Percentiles rank a stretch among this genome's conserved stretches.
Evolutionary conservation across 2,888 invertebrate genomes (phyloP).

Genomic region (Cephus runcator): DNA sequence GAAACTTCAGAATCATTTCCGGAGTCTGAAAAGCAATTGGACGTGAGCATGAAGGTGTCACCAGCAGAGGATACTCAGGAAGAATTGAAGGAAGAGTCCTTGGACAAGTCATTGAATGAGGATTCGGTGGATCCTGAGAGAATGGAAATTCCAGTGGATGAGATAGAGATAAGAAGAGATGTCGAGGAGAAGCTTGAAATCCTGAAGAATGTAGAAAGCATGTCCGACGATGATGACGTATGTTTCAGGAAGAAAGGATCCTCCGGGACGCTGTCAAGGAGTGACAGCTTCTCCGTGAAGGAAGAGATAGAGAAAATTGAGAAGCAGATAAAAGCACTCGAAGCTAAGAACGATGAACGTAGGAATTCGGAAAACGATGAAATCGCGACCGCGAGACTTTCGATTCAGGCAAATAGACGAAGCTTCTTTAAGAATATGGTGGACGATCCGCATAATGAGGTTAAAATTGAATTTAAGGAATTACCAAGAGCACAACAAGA

Average conservation of each 20-base stretch:
- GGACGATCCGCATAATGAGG: conserved; percentile 31
- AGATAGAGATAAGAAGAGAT: conserved; percentile 67
- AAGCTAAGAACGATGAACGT: conserved; percentile 36
- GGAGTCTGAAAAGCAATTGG: not conserved
- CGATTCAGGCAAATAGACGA: conserved; percentile 48
- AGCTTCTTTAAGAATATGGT: conserved; percentile 53
- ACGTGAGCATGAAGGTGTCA: not conserved
- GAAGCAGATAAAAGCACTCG: conserved; percentile 53
- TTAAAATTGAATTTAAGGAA: conserved; percentile 51
- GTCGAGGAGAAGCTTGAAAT: conserved; percentile 63
- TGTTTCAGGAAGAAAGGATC: conserved; percentile 34
- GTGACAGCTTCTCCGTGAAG: conserved; percentile 55
- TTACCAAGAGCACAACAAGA: conserved; percentile 53
- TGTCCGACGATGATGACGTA: conserved; percentile 34
- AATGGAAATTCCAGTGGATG: conserved; percentile 56
- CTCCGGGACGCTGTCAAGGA: conserved; percentile 38
- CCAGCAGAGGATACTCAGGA: conserved; percentile 54
- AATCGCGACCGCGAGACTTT: conserved; percentile 32
- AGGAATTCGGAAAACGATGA: conserved; percentile 23
- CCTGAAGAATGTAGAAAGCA: conserved; percentile 62
- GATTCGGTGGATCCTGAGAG: conserved; percentile 2
- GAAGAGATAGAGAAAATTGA: conserved; percentile 60
- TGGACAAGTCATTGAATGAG: conserved; percentile 4
- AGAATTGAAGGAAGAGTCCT: conserved; percentile 64
- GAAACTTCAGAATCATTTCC: not conserved